phyloP scores from a whole-genome alignment of 2,113 vertebrate genomes.

The Rissa tridactyla region DNA sequence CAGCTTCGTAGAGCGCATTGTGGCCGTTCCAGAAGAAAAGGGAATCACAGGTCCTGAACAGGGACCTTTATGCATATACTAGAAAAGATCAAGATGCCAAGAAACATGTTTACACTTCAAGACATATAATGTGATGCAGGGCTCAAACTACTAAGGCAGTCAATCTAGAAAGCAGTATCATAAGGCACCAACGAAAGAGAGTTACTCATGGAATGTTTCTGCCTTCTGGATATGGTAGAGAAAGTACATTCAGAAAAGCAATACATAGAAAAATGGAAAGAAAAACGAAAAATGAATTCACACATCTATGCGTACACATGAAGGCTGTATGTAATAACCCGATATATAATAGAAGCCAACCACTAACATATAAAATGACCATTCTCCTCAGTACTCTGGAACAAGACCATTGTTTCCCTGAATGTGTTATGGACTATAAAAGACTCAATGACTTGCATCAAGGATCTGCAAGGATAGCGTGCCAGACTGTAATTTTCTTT shows the following conservation, averaged over 20 bases:
- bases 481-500: not conserved
- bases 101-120: not conserved
- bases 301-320: rapidly evolving
- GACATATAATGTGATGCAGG: not conserved
- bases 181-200: not conserved
- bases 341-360: not conserved
- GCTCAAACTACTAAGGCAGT: not conserved
- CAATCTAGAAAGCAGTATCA: not conserved
- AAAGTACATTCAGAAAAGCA: not conserved
- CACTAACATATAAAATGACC: not conserved
- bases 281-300: not conserved
- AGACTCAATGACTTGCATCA: not conserved
- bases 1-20: not conserved
- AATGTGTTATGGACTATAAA: rapidly evolving
- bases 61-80: not conserved
- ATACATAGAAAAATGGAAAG: not conserved
- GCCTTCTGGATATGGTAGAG: not conserved
- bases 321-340: not conserved
- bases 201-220: not conserved
- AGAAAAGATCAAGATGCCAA: not conserved
- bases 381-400: not conserved
- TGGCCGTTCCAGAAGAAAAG: not conserved
- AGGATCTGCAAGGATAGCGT: not conserved
- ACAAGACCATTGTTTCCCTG: not conserved
- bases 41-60: not conserved